A percentile compares a stretch with the other conserved stretches of the same genome.
phyloP scores from a whole-genome alignment of 2,888 invertebrate species.

The Julus scanicus region DNA sequence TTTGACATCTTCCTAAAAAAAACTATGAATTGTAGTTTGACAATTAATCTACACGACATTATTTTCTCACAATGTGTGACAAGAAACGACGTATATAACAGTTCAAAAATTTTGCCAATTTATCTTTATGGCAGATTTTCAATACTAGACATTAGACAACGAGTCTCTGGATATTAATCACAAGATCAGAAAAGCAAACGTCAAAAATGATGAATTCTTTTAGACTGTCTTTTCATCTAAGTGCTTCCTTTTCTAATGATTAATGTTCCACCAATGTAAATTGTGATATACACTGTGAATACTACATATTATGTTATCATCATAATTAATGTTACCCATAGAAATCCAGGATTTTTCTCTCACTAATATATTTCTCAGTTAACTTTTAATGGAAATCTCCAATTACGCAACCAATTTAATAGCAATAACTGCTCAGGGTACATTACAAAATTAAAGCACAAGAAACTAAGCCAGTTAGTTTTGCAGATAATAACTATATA shows the following conservation, averaged over 20 bases:
- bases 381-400: neutral
- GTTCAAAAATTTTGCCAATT: neutral
- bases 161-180: neutral
- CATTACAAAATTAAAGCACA: constrained; percentile 28
- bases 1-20: neutral
- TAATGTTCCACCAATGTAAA: neutral
- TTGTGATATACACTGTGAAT: neutral
- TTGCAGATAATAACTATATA: neutral
- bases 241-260: neutral
- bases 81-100: neutral
- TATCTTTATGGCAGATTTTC: neutral
- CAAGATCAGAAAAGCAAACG: neutral
- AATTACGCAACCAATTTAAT: neutral
- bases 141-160: neutral
- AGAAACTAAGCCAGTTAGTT: neutral
- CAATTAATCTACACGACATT: no score
- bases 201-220: neutral
- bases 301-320: neutral
- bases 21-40: neutral
- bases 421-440: constrained; percentile 4
- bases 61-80: no score
- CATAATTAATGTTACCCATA: constrained; percentile 12
- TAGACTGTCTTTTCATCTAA: neutral
- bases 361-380: neutral
- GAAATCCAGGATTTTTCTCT: constrained; percentile 41